A percentile compares a stretch with the other conserved stretches of the same genome.
phyloP scores from a whole-genome alignment of 1,140 invertebrate genomes.

The Tetragonula clypearis region DNA sequence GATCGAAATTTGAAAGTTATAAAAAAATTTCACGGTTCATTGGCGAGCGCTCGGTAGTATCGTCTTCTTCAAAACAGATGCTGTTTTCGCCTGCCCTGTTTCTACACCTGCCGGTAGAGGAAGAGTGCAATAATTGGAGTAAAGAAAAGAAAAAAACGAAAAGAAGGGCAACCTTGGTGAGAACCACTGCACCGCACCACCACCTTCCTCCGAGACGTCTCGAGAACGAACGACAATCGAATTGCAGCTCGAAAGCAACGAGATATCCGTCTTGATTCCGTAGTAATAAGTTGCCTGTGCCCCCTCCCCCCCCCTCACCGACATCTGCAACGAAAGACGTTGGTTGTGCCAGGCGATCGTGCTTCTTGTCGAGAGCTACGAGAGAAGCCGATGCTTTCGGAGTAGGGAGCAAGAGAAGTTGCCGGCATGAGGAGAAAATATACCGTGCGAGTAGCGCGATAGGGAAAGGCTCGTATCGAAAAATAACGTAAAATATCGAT shows the following conservation, averaged over 20 bases:
- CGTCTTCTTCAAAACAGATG: not conserved
- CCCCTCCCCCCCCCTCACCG: not conserved
- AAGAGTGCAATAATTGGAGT: conserved; percentile 1
- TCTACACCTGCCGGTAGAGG: conserved; percentile 22
- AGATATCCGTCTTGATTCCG: conserved; percentile 20
- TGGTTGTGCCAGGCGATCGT: conserved; percentile 42
- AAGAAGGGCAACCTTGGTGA: too few relatives aligned
- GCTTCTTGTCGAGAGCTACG: conserved; percentile 34
- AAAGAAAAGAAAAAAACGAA: too few relatives aligned
- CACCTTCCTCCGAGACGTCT: not conserved
- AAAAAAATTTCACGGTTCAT: not conserved
- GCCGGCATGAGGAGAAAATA: not conserved
- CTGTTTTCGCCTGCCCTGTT: too few relatives aligned
- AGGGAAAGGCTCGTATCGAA: not conserved
- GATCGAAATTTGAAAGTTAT: not conserved
- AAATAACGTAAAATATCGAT: conserved; percentile 7
- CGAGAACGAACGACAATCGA: conserved; percentile 28
- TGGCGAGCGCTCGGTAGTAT: too few relatives aligned
- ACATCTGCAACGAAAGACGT: conserved; percentile 43
- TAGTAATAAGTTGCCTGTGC: conserved; percentile 33
- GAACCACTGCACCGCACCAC: too few relatives aligned
- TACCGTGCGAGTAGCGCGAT: not conserved
- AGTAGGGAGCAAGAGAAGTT: conserved; percentile 27
- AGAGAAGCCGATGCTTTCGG: conserved; percentile 25
- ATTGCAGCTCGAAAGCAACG: conserved; percentile 2